Evolutionary conservation across 2,888 invertebrate species (phyloP), one percentile per base, ranked within the genome.

Genomic region (Dryobota labecula): DNA sequence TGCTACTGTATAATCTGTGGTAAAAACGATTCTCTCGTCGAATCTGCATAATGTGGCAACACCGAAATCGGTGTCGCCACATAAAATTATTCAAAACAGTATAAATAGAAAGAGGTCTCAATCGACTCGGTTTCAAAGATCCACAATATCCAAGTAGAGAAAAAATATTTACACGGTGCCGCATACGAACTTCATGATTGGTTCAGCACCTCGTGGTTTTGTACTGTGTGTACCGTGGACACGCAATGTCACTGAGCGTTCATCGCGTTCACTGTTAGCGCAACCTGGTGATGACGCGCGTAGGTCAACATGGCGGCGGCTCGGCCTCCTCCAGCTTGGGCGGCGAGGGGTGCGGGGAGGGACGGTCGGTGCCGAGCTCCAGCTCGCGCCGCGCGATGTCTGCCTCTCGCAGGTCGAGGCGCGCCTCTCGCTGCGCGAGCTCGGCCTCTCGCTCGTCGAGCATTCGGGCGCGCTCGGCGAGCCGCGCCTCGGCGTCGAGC

Each of bases 401-500:
- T 13, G 92, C 92, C 82, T 95, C 95, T 43, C 94, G 87, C 70
- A 91, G 92, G 15, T 90, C 90, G 47, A 95, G 88, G 27, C 88
- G 76, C 7, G 93, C 94, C 83, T 95, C 96, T 2, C 94, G 90
- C 62, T 87, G 87, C 33, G 84, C 90, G 24, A 96, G 85, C 70
- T 91, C 94, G 0, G 94, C 93, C 80, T 95, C 95, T 51, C 94
- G 88, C 73, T 92, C 93, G 82, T 95, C 95, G 7, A 95, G 86
- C 45, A 83, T 84, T 20, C 94, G 89, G 70, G 94, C 94, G 49
- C 94, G 92, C 85, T 95, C 96, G 8, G 96, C 96, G 73, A 98
- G 97, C 87, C 98, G 97, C 9, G 98, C 98, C 88, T 98, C 98
- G 2, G 97, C 98, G 88, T 98, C 98, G 27, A 97, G 96, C 77